phyloP scores from a whole-genome alignment of 2,888 invertebrate genomes.

The Parnassius mnemosyne region DNA sequence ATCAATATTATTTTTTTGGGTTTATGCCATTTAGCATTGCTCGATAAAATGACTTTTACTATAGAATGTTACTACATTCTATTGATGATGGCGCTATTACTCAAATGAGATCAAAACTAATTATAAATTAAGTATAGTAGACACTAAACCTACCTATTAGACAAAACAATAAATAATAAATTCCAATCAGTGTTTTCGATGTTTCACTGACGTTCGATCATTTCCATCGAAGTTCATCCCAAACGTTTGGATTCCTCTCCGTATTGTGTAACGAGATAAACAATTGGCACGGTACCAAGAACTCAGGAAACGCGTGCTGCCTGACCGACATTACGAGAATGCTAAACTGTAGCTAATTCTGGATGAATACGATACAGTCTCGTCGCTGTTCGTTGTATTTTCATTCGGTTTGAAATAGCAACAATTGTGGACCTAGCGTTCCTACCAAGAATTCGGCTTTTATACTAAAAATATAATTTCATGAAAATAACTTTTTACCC shows the following conservation, averaged over 20 bases:
- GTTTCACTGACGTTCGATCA: constrained; percentile 2
- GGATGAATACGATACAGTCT: constrained; percentile 9
- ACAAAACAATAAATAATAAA: constrained; percentile 1
- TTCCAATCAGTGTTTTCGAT: neutral
- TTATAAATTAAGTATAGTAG: no score
- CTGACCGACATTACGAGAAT: constrained; percentile 8
- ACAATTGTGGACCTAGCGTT: neutral
- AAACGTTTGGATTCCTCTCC: constrained; percentile 3
- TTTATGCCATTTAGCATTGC: no score
- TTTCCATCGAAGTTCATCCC: constrained; percentile 12
- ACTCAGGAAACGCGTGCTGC: constrained; percentile 10
- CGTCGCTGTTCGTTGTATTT: constrained; percentile 1
- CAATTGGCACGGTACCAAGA: constrained; percentile 22
- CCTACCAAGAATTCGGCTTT: neutral
- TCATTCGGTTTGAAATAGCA: constrained; percentile 1
- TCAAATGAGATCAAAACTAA: no score
- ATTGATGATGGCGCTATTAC: no score
- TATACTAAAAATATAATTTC: no score
- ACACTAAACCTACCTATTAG: neutral
- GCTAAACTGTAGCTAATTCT: constrained; percentile 11
- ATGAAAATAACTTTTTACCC: no score
- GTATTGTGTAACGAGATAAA: constrained; percentile 22
- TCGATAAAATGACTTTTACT: no score
- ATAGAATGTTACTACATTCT: no score
- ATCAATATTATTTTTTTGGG: no score